Conservation (phyloP, 2,797 vertebrate genomes). For the Loriculus beryllinus region DNA sequence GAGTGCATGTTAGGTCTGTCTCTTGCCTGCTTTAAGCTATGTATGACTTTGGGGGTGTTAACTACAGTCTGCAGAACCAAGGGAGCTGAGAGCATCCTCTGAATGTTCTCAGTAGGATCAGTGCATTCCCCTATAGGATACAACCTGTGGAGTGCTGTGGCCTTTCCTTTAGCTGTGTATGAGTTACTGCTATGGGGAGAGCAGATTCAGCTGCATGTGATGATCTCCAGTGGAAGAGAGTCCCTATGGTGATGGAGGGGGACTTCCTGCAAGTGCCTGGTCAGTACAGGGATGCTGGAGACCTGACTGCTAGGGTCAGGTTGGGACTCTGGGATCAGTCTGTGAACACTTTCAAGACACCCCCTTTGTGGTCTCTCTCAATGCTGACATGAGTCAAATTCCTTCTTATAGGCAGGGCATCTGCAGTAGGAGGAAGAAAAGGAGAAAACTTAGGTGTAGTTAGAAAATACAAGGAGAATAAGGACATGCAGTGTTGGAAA, state of each 20-base stretch:
- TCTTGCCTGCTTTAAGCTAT: accelerated
- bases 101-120: background rate
- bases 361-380: background rate
- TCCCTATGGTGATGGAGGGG: accelerated
- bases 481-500: background rate
- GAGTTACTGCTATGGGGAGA: background rate
- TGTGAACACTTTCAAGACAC: background rate
- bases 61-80: background rate
- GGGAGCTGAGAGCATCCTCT: background rate
- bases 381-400: background rate
- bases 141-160: accelerated
- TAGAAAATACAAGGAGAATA: background rate
- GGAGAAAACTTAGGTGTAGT: background rate
- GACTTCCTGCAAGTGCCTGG: background rate
- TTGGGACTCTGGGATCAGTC: background rate
- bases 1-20: accelerated
- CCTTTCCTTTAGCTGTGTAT: background rate
- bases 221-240: background rate
- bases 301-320: background rate
- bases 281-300: background rate
- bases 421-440: background rate
- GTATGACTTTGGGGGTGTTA: accelerated
- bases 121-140: background rate
- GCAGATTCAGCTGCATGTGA: background rate
- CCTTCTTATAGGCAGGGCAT: background rate